Percentiles rank a stretch among this genome's conserved stretches.
Conservation (phyloP, 2,113 vertebrate genomes). For the Notiomystis cincta region DNA sequence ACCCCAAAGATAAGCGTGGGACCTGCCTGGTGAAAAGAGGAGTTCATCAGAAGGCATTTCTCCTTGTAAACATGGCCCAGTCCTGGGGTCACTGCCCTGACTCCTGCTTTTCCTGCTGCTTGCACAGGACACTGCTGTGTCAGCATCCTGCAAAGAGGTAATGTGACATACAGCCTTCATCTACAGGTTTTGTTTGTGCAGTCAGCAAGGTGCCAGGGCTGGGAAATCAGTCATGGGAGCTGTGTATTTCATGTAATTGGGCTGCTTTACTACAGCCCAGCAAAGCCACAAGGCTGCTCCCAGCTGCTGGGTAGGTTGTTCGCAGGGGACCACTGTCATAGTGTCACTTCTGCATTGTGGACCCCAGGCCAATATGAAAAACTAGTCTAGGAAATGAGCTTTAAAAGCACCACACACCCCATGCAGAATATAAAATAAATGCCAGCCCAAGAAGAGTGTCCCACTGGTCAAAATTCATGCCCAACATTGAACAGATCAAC, state of each 20-base stretch:
- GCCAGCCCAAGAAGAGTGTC: neutral
- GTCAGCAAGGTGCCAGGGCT: neutral
- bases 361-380: neutral
- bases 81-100: neutral
- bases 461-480: neutral
- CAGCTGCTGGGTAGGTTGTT: accelerated
- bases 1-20: neutral
- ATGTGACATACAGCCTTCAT: neutral
- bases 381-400: neutral
- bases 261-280: neutral
- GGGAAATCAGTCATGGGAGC: neutral
- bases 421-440: neutral
- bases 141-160: neutral
- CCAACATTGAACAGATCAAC: neutral
- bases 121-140: neutral
- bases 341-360: neutral
- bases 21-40: accelerated
- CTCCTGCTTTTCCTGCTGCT: neutral
- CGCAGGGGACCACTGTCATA: neutral
- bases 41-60: neutral
- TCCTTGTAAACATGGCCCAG: neutral
- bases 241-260: neutral
- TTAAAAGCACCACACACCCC: neutral
- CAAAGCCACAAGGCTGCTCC: neutral
- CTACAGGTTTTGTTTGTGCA: neutral